Conservation (phyloP, 2,797 vertebrate species). For the Triplophysa bombifrons region DNA sequence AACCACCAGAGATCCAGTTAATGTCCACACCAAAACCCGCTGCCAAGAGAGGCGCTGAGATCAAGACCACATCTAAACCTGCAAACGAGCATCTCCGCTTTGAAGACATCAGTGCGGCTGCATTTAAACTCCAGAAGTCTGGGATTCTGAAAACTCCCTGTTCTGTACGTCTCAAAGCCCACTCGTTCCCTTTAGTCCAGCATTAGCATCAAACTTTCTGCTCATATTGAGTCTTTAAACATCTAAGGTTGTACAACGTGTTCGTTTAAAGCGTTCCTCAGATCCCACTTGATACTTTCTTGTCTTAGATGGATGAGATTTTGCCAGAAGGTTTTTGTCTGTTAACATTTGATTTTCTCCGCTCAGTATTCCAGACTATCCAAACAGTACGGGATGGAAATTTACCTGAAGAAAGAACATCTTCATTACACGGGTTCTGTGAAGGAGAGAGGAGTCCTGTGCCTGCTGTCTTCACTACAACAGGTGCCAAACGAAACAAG, state of each 20-base stretch:
- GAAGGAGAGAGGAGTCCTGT: constrained; percentile 87
- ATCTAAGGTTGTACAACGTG: no score
- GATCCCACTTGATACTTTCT: no score
- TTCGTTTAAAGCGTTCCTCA: no score
- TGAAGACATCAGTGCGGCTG: constrained; percentile 89
- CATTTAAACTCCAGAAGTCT: constrained; percentile 87
- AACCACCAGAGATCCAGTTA: constrained; percentile 69
- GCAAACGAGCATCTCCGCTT: constrained; percentile 79
- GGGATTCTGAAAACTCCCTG: constrained; percentile 88
- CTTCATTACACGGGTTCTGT: constrained; percentile 90
- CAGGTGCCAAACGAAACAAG: constrained; percentile 73
- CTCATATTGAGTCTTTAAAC: no score
- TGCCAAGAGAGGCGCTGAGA: constrained; percentile 62
- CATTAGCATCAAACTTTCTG: no score
- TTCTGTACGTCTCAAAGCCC: constrained; percentile 72
- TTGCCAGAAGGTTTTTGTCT: neutral
- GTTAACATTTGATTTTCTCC: constrained; percentile 32
- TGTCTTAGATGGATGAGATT: constrained; percentile 1
- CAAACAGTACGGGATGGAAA: constrained; percentile 87
- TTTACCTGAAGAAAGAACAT: constrained; percentile 91
- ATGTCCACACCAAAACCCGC: constrained; percentile 72
- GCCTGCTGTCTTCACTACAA: constrained; percentile 82
- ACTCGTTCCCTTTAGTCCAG: no score
- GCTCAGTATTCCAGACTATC: constrained; percentile 89
- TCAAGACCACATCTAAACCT: constrained; percentile 60